Evolutionary conservation across 2,888 invertebrate genomes (phyloP).

Genomic region (Formica aserva): DNA sequence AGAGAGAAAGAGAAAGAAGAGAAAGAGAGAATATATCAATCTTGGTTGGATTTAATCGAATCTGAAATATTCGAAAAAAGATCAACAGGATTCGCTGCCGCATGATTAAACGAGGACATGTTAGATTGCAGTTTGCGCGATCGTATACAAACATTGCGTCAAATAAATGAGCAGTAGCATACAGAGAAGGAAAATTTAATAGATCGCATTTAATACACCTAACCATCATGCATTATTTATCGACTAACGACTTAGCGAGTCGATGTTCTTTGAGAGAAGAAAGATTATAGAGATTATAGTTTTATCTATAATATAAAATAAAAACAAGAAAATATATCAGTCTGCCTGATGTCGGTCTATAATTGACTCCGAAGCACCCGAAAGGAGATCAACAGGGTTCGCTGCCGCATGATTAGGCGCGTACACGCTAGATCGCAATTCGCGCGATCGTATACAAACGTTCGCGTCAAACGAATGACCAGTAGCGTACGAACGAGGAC

Average conservation of each 20-base stretch:
- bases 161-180: constrained; percentile 74
- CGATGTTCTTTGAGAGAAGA: too few species aligned
- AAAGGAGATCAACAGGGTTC: constrained; percentile 22
- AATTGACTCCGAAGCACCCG: not conserved
- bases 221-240: not conserved
- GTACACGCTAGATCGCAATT: constrained; percentile 46
- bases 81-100: constrained; percentile 20
- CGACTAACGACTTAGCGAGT: not conserved
- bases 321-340: not conserved
- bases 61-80: constrained; percentile 1
- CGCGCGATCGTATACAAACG: constrained; percentile 60
- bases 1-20: not conserved
- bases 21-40: not conserved
- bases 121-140: constrained; percentile 33
- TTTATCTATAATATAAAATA: not conserved
- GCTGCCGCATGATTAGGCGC: constrained; percentile 41
- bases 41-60: not conserved
- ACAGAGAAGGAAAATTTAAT: constrained; percentile 2
- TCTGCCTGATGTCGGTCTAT: not conserved
- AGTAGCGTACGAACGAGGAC: constrained; percentile 70
- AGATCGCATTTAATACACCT: too few species aligned
- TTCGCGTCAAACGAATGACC: constrained; percentile 73
- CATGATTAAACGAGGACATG: constrained; percentile 38
- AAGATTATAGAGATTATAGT: not conserved
- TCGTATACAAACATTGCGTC: constrained; percentile 63